A percentile compares a stretch with the other conserved stretches of the same genome.
These are phyloP conservation scores for Indicator indicator DNA, from an alignment of 2,113 vertebrate species.

Conservation along the genomic window DNA sequence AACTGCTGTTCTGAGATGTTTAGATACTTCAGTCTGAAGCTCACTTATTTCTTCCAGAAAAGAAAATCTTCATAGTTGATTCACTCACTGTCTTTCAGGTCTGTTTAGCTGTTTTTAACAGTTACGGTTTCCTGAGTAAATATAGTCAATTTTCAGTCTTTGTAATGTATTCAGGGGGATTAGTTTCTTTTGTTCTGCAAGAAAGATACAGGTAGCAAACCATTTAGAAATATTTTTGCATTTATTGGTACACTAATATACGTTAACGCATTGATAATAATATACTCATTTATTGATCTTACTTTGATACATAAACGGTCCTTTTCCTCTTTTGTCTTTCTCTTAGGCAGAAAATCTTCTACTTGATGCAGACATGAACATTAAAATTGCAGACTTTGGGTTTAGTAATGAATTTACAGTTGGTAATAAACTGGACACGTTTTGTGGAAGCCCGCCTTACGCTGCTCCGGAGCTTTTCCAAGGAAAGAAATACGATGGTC, in stretches of 20 bases:
- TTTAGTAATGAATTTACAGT: slow-evolving; percentile 98
- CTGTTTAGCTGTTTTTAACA: neutral
- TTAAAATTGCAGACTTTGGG: slow-evolving; percentile 98
- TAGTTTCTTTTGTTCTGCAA: neutral
- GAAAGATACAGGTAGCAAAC: neutral
- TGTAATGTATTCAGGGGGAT: neutral
- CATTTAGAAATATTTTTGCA: neutral
- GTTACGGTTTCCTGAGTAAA: neutral
- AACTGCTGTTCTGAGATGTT: neutral
- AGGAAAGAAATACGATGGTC: slow-evolving; percentile 96
- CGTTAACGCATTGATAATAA: neutral
- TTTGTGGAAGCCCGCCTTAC: slow-evolving; percentile 95
- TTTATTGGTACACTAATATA: neutral
- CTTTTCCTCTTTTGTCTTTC: slow-evolving; percentile 47
- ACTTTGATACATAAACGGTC: neutral
- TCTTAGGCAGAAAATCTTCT: slow-evolving; percentile 96
- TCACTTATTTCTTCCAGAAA: neutral
- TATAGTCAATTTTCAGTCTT: neutral
- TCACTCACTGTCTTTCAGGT: neutral
- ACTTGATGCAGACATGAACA: slow-evolving; percentile 97
- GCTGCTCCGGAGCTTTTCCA: slow-evolving; percentile 97
- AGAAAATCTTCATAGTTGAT: neutral
- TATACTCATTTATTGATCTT: neutral
- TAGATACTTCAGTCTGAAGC: neutral
- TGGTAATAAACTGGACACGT: slow-evolving; percentile 96